Base-by-base conservation (phyloP, 1,140 invertebrate genomes). In the Papilio glaucus region DNA sequence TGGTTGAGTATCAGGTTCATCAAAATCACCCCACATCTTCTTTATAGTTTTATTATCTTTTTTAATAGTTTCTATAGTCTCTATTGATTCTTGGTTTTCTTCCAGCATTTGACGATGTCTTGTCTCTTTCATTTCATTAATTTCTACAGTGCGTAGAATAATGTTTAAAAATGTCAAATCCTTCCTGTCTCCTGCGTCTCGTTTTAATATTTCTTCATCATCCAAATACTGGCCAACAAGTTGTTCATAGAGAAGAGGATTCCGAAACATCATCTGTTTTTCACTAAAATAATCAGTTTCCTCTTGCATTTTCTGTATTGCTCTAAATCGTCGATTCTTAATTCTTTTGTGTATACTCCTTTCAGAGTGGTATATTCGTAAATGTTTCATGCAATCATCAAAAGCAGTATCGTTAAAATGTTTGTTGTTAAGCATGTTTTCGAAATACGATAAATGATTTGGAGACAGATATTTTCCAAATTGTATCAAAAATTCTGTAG, bases 251-350 rank as follows among this genome's bases (percentile, higher is more conserved):
- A 99, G 87, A 67, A 97, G 94, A 0, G 98, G 98, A 91, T 98
- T 97, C 76, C 98, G 90, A 78, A 96, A 96, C 95, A 98, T 98
- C 98, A 99, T 99, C 94, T 98, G 97, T 72, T 95, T 95, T 86
- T 98, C 97, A 88, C 96, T 97, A 81, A 99, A 99, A 91, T 99
- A 99, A 39, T 96, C 95, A 42, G 96, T 94, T 72, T 96, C 94
- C 24, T 92, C 84, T 45, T 97, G 92, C 45, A 99, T 87, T 80
- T 95, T 94, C 78, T 97, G 95, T 83, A 99, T 92, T 9, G 98
- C 98, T 85, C 96, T 95, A 88, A 95, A 99, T 60, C 98, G 93
- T 77, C 97, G 93, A 89, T 98, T 98, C 88, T 96, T 97, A 0
- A 96, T 91, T 79, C 94, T 94, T n/a, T 95, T 94, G 74, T 93